Evolutionary conservation across 2,888 invertebrate species (phyloP).

Genomic region (Calameuta filiformis): DNA sequence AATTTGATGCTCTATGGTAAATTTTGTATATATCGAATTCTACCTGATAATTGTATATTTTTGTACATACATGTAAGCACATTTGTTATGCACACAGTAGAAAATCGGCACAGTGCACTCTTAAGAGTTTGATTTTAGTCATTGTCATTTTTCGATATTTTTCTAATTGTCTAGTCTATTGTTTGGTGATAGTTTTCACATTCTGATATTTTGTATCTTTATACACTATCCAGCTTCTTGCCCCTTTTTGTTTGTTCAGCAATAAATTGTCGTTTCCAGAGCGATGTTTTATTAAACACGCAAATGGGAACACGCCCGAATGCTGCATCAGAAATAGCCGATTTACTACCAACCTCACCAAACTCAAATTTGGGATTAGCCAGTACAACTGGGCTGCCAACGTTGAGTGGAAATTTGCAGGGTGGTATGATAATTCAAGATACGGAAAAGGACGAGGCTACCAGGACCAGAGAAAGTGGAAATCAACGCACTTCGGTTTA

Average conservation of each 20-base stretch:
- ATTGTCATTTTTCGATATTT: constrained; percentile 32
- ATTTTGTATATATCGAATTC: constrained; percentile 25
- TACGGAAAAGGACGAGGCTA: constrained; percentile 55
- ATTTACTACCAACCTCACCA: constrained; percentile 22
- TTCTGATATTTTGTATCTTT: background rate
- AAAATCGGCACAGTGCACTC: background rate
- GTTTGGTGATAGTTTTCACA: background rate
- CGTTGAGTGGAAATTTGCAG: constrained; percentile 46
- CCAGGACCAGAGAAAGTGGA: constrained; percentile 52
- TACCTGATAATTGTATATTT: constrained; percentile 29
- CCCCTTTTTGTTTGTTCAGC: background rate
- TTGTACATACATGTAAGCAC: constrained; percentile 38
- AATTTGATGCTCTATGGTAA: constrained; percentile 24
- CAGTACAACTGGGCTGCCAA: background rate
- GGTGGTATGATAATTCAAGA: constrained; percentile 57
- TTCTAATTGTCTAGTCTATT: constrained; percentile 14
- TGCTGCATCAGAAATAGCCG: constrained; percentile 17
- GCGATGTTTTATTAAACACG: constrained; percentile 41
- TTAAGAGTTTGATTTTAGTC: background rate
- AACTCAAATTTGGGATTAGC: constrained; percentile 37
- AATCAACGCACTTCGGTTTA: constrained; percentile 61
- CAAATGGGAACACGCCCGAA: constrained; percentile 35
- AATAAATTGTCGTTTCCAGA: constrained; percentile 36
- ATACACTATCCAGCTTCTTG: background rate
- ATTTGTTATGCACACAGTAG: constrained; percentile 6